A percentile compares a stretch with the other conserved stretches of the same genome.
phyloP scores from a whole-genome alignment of 2,888 invertebrate genomes.

The Alloplasta piceator region DNA sequence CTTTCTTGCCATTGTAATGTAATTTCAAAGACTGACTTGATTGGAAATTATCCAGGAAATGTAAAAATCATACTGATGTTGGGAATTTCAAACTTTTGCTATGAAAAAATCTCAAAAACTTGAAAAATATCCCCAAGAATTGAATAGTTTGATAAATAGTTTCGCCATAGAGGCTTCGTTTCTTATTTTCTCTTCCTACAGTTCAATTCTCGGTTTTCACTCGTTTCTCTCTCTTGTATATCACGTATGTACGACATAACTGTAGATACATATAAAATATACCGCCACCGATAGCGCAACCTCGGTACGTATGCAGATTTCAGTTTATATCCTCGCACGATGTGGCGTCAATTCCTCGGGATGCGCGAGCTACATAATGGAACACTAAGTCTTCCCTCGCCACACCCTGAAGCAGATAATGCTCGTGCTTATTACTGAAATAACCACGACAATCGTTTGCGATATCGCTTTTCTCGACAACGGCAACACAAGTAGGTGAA shows the following conservation, averaged over 20 bases:
- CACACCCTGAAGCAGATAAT: constrained; percentile 41
- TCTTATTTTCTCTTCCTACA: constrained; percentile 65
- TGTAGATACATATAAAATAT: constrained; percentile 77
- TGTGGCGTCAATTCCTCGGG: constrained; percentile 51
- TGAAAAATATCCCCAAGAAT: too few species aligned
- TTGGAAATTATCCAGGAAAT: too few species aligned
- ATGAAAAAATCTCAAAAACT: too few species aligned
- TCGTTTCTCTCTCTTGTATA: constrained; percentile 44
- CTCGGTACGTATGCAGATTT: constrained; percentile 67
- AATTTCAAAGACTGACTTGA: too few species aligned
- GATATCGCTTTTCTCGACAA: too few species aligned
- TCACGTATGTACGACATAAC: constrained; percentile 72
- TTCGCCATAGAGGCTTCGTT: constrained; percentile 47
- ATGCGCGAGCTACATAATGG: constrained; percentile 43
- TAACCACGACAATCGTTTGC: too few species aligned
- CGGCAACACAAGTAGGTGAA: too few species aligned
- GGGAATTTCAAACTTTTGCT: too few species aligned
- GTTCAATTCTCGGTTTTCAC: constrained; percentile 44
- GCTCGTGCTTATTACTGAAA: constrained; percentile 20
- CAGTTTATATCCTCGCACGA: constrained; percentile 38
- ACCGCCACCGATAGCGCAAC: constrained; percentile 72
- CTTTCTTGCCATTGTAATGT: too few species aligned
- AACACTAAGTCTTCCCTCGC: constrained; percentile 33
- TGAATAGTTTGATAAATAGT: constrained; percentile 31
- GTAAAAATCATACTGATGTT: too few species aligned